Evolutionary conservation across 2,888 invertebrate species (phyloP).

Genomic region (Pyrrhosoma nymphula): DNA sequence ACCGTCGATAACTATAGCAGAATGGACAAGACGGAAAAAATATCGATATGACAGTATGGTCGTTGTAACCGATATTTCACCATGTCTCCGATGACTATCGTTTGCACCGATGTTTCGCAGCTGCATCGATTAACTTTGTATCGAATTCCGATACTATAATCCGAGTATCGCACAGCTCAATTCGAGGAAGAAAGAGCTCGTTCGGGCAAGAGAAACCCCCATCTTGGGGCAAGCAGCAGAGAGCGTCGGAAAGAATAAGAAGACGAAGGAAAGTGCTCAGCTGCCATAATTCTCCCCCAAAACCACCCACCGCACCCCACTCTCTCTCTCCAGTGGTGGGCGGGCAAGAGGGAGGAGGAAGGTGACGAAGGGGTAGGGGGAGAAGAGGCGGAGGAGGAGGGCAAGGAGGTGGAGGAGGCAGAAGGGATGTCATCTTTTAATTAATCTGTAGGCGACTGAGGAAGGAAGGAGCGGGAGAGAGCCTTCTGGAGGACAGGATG

Average conservation of each 20-base stretch:
- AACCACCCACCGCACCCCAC: neutral
- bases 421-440: slow-evolving; percentile 56
- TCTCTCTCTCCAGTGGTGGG: too few relatives aligned
- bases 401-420: neutral
- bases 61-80: too few relatives aligned
- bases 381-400: neutral
- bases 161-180: neutral
- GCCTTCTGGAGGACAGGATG: neutral
- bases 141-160: too few relatives aligned
- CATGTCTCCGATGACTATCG: too few relatives aligned
- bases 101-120: too few relatives aligned
- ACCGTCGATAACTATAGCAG: too few relatives aligned
- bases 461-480: slow-evolving; percentile 12
- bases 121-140: too few relatives aligned
- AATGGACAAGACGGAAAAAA: too few relatives aligned
- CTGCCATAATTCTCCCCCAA: slow-evolving; percentile 6
- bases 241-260: neutral
- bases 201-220: neutral
- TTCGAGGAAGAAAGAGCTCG: neutral
- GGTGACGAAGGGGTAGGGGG: neutral
- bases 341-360: neutral
- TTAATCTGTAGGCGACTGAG: slow-evolving; percentile 41
- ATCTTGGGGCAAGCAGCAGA: neutral
- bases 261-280: neutral
- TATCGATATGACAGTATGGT: too few relatives aligned